Evolutionary conservation across 64 coral and sea anemone species (phyloP).

Genomic region (Anthopleura sola): DNA sequence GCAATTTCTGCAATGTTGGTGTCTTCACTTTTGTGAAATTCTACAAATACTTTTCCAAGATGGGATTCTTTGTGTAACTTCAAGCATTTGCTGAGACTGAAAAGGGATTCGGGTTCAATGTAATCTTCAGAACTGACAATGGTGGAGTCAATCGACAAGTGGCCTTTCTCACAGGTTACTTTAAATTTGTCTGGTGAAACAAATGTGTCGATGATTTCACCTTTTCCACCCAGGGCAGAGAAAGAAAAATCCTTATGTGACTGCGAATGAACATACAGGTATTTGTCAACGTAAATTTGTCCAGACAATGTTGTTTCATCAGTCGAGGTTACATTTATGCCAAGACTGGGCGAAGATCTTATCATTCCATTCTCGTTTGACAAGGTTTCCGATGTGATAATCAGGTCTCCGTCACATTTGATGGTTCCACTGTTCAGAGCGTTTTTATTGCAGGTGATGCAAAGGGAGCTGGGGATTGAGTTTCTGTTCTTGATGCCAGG

Average conservation of each 20-base stretch:
- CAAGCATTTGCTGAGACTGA: conserved; percentile 20
- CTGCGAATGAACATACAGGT: conserved; percentile 17
- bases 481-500: not conserved
- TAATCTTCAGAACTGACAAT: conserved; percentile 19
- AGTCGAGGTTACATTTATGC: not conserved
- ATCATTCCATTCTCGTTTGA: conserved; percentile 39
- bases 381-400: conserved; percentile 16
- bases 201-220: conserved; percentile 10
- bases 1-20: not conserved
- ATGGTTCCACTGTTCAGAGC: conserved; percentile 29
- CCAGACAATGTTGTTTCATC: conserved; percentile 44
- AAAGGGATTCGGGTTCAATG: conserved; percentile 29
- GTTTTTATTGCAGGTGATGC: conserved; percentile 12
- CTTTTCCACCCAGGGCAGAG: conserved; percentile 40
- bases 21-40: conserved; percentile 27
- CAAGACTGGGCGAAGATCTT: not conserved
- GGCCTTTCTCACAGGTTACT: conserved; percentile 36
- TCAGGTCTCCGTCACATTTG: conserved; percentile 27
- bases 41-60: conserved; percentile 20
- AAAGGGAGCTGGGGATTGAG: conserved; percentile 1
- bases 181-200: conserved; percentile 31
- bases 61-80: conserved; percentile 24
- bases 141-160: conserved; percentile 27
- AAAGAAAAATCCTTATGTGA: conserved; percentile 37
- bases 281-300: conserved; percentile 29